Conservation (phyloP, 2,797 vertebrate genomes). For the Sciurus carolinensis region DNA sequence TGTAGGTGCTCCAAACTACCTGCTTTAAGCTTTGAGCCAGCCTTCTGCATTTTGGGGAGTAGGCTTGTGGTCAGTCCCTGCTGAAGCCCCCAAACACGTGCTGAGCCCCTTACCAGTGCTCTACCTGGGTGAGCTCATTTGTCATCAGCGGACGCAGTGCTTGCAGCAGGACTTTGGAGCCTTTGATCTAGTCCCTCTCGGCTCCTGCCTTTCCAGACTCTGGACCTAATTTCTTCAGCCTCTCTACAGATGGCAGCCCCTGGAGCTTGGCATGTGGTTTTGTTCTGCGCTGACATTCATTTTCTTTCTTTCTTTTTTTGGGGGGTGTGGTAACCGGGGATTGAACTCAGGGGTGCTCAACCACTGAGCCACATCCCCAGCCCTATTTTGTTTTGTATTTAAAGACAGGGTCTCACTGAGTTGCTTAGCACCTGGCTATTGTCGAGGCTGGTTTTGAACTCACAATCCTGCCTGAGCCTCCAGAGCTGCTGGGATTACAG, state of each 20-base stretch:
- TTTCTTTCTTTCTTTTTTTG: too few relatives aligned
- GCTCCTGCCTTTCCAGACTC: conserved; percentile 37
- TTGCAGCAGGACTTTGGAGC: background rate
- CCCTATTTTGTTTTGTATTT: too few relatives aligned
- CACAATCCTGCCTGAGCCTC: too few relatives aligned
- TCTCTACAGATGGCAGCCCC: background rate
- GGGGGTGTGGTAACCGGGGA: too few relatives aligned
- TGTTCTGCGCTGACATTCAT: background rate
- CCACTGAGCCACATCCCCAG: too few relatives aligned
- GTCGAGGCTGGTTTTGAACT: too few relatives aligned
- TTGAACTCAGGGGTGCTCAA: too few relatives aligned
- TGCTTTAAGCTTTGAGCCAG: background rate
- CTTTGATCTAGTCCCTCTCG: conserved; percentile 17
- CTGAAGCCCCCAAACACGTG: background rate
- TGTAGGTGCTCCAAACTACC: background rate
- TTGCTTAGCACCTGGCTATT: too few relatives aligned
- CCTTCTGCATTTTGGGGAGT: accelerated
- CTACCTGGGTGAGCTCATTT: background rate
- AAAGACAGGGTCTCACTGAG: too few relatives aligned
- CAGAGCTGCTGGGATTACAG: too few relatives aligned
- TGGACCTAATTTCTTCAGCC: conserved; percentile 30
- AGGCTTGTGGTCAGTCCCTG: accelerated
- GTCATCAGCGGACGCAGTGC: background rate
- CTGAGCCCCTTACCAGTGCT: background rate
- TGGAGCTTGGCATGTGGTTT: too few relatives aligned